Conservation (phyloP, 2,797 vertebrate genomes). For the Xenopus petersii region DNA sequence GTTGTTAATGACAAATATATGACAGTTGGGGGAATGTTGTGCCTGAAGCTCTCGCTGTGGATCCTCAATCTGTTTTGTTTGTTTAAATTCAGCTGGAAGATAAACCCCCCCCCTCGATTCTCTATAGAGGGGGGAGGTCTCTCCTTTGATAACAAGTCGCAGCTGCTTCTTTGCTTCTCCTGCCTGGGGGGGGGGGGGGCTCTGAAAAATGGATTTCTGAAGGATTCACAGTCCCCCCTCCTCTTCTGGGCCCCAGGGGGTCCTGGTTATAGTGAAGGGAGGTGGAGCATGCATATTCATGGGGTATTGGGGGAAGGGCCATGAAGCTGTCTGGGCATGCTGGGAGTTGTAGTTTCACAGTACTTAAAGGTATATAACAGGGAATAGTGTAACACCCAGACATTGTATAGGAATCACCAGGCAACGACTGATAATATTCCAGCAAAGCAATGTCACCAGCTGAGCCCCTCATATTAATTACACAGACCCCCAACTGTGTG, state of each 20-base stretch:
- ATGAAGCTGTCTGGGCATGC: too few species aligned
- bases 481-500: background rate
- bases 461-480: background rate
- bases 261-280: too few species aligned
- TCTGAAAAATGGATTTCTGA: slow-evolving; percentile 5
- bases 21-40: too few species aligned
- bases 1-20: too few species aligned
- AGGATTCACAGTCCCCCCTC: background rate
- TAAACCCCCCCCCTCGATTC: background rate
- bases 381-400: too few species aligned
- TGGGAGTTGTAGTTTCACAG: background rate
- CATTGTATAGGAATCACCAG: background rate
- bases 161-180: background rate
- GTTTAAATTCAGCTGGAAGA: background rate
- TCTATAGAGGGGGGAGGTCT: background rate
- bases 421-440: background rate
- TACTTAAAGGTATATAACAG: too few species aligned
- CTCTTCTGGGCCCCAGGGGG: too few species aligned
- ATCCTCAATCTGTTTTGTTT: background rate
- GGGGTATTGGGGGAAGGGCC: background rate
- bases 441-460: background rate
- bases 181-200: background rate
- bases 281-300: too few species aligned
- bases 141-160: background rate
- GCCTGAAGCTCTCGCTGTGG: too few species aligned